Evolutionary conservation across 2,113 vertebrate species (phyloP).

Genomic region (Ageneiosus marmoratus): DNA sequence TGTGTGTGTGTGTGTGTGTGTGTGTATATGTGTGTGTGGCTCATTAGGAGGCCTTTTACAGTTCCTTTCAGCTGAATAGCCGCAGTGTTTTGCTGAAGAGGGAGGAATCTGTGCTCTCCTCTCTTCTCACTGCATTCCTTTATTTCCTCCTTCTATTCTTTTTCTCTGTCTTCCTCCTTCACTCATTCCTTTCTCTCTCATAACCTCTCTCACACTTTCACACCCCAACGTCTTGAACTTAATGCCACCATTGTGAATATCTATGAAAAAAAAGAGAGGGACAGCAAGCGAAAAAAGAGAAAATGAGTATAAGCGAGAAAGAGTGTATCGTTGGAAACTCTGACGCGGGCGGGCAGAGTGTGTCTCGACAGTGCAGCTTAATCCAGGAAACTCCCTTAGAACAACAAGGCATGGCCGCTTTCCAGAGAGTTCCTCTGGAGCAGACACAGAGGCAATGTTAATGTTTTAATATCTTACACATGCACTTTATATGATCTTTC

Average conservation of each 20-base stretch:
- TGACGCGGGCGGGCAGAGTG: conserved; percentile 71
- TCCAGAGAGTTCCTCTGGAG: conserved; percentile 66
- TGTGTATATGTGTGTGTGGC: conserved; percentile 22
- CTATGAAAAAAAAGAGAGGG: conserved; percentile 29
- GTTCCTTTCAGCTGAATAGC: conserved; percentile 46
- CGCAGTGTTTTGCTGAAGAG: conserved; percentile 40
- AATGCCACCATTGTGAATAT: conserved; percentile 77
- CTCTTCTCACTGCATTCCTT: conserved; percentile 53
- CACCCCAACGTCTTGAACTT: conserved; percentile 59
- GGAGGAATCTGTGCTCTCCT: conserved; percentile 38
- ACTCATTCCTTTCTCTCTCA: conserved; percentile 46
- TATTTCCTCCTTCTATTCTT: conserved; percentile 49
- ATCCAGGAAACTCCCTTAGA: conserved; percentile 73
- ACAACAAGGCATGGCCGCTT: conserved; percentile 78
- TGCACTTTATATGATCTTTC: conserved; percentile 40
- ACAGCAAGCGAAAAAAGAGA: conserved; percentile 20
- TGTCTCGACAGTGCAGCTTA: conserved; percentile 49
- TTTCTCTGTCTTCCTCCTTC: conserved; percentile 49
- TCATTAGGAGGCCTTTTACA: conserved; percentile 38
- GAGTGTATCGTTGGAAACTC: conserved; percentile 74
- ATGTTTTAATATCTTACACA: conserved; percentile 34
- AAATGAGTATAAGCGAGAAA: conserved; percentile 46
- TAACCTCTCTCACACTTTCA: conserved; percentile 40
- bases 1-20: conserved; percentile 6
- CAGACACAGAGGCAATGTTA: conserved; percentile 38